A percentile compares a stretch with the other conserved stretches of the same genome.
Conservation (phyloP, 1,140 invertebrate species). For the Archivesica marissinica region DNA sequence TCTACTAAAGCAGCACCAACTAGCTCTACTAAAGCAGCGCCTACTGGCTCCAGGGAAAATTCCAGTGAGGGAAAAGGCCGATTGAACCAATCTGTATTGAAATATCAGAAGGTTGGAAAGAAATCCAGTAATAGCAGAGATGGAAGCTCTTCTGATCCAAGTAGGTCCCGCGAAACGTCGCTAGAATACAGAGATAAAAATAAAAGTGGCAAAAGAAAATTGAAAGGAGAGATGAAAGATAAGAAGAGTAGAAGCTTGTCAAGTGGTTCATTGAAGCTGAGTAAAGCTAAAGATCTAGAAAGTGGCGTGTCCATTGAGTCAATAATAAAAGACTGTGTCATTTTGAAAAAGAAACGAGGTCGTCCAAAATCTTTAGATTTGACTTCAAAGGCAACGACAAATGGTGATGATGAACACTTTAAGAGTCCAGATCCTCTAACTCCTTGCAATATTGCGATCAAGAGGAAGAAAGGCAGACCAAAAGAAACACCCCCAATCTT, state of each 20-base stretch:
- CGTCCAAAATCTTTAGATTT: constrained; percentile 57
- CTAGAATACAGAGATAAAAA: constrained; percentile 30
- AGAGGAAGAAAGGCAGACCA: constrained; percentile 43
- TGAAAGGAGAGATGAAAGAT: neutral
- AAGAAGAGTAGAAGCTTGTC: constrained; percentile 17
- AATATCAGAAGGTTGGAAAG: neutral
- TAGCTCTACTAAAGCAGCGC: constrained; percentile 24
- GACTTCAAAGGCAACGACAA: constrained; percentile 19
- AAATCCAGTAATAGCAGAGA: constrained; percentile 3
- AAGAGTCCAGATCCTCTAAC: constrained; percentile 57
- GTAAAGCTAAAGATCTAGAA: neutral
- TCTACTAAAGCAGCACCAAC: neutral
- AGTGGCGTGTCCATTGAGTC: neutral
- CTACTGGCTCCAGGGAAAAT: constrained; percentile 1
- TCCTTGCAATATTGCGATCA: constrained; percentile 47
- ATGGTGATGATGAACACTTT: constrained; percentile 59
- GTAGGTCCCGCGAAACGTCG: constrained; percentile 40
- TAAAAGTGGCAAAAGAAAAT: constrained; percentile 29
- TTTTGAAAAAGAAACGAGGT: constrained; percentile 21
- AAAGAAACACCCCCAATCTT: constrained; percentile 52
- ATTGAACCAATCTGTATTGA: neutral
- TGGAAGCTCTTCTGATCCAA: constrained; percentile 27
- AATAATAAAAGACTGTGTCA: neutral
- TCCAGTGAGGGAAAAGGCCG: constrained; percentile 34
- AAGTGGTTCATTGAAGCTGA: neutral